Evolutionary conservation across 2,113 vertebrate species (phyloP).

Genomic region (Dasyurus viverrinus): DNA sequence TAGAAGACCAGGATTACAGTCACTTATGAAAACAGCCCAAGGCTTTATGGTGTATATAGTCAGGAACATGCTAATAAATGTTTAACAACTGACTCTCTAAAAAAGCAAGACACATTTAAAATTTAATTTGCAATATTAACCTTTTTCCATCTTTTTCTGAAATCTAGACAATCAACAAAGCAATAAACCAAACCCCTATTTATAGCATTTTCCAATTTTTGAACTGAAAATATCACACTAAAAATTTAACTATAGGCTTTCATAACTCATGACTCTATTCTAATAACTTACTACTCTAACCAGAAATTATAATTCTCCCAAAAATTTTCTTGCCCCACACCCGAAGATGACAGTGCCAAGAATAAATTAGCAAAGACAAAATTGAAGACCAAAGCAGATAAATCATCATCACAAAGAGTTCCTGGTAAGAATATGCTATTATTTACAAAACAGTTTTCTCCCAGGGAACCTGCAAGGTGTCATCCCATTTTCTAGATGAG

Average conservation of each 20-base stretch:
- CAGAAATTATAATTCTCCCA: neutral
- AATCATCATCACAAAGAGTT: neutral
- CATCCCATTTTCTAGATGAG: neutral
- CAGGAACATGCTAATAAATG: neutral
- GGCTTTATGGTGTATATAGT: neutral
- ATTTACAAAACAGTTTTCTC: neutral
- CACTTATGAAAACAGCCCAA: neutral
- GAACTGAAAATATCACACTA: neutral
- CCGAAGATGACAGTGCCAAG: neutral
- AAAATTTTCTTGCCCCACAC: neutral
- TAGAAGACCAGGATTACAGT: neutral
- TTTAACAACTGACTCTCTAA: neutral
- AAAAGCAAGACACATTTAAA: neutral
- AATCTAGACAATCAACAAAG: neutral
- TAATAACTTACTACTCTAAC: neutral
- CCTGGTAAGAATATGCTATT: neutral
- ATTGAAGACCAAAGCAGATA: neutral
- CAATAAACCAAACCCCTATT: neutral
- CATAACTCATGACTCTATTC: neutral
- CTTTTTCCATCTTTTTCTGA: neutral
- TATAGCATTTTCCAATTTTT: neutral
- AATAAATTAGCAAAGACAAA: neutral
- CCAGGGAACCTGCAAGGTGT: neutral
- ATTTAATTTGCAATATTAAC: neutral
- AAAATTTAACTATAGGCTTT: neutral